Base-by-base conservation (phyloP, 2,797 vertebrate species). In the Sciurus vulgaris region DNA sequence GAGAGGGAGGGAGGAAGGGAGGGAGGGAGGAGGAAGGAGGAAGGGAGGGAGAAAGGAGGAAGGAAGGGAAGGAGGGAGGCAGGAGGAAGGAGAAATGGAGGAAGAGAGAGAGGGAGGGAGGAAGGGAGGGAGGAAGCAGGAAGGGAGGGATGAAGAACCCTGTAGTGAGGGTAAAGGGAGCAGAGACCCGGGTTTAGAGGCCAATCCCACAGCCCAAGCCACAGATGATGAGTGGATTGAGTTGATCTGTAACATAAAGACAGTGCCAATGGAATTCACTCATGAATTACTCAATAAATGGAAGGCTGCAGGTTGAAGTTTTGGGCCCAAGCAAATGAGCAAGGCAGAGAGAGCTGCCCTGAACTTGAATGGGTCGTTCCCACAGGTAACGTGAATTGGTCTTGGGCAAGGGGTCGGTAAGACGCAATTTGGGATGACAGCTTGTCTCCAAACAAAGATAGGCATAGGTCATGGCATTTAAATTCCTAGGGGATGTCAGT, bases 161-260 rank as follows among this genome's bases (percentile, higher is more conserved):
- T 22, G 1, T 8, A 5, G 59, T 30, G 26, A 41, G 33, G 18
- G 38, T 14, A 0, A 41, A n/a, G 41, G 41, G 11, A 7, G 14
- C n/a, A 24, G 73, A n/a, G 47, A 70, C 35, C 61, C 35, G 15
- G 33, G 22, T 15, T 13, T 10, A 13, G 14, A 78, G 61, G 10
- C n/a, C 14, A 3, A 30, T 9, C 51, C 28, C 4, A 67, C 38
- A 59, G 18, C 38, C 61, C 26, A 28, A 6, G 11, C 7, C 15
- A 26, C 0, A 26, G 33, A 8, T 5, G 30, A 41, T 1, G 10
- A 47, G 35, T 8, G 14, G 26, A 2, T 1, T 5, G 10, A 9
- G 44, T 26, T 30, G 24, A 72, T 7, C 18, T 54, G 7, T 1
- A 5, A 13, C 35, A 9, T n/a, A 24, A 79, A 93, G 38, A 86